Percentiles rank a stretch among this genome's conserved stretches.
phyloP scores from a whole-genome alignment of 2,797 vertebrate species.

The Falco biarmicus region DNA sequence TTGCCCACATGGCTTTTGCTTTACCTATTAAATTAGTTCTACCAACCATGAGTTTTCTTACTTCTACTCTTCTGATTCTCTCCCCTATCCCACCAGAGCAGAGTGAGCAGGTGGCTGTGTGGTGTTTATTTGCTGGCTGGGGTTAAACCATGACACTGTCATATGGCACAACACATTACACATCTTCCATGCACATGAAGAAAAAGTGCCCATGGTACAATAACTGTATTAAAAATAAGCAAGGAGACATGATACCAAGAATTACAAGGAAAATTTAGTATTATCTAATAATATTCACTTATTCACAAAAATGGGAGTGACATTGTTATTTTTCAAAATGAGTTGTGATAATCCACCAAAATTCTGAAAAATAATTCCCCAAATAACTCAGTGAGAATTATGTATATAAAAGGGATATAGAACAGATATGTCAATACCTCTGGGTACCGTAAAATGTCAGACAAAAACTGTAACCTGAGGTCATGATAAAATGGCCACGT shows the following conservation, averaged over 20 bases:
- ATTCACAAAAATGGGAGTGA: background rate
- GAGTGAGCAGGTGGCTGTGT: background rate
- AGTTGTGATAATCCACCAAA: background rate
- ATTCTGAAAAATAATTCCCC: background rate
- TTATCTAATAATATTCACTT: background rate
- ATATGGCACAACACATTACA: background rate
- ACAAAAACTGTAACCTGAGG: background rate
- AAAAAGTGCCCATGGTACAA: background rate
- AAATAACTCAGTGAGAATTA: background rate
- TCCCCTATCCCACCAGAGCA: background rate
- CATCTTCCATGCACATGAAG: background rate
- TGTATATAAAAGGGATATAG: background rate
- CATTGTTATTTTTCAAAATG: background rate
- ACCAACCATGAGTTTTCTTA: background rate
- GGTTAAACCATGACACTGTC: background rate
- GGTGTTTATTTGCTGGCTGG: background rate
- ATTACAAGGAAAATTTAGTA: background rate
- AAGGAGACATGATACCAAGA: background rate
- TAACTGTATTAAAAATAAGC: background rate
- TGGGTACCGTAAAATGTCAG: background rate
- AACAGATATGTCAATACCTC: background rate
- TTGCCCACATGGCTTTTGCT: background rate
- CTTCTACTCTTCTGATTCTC: background rate
- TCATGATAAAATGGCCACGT: background rate
- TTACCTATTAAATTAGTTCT: background rate